phyloP scores from a whole-genome alignment of 2,888 invertebrate genomes.

The Sinotaia quadrata region DNA sequence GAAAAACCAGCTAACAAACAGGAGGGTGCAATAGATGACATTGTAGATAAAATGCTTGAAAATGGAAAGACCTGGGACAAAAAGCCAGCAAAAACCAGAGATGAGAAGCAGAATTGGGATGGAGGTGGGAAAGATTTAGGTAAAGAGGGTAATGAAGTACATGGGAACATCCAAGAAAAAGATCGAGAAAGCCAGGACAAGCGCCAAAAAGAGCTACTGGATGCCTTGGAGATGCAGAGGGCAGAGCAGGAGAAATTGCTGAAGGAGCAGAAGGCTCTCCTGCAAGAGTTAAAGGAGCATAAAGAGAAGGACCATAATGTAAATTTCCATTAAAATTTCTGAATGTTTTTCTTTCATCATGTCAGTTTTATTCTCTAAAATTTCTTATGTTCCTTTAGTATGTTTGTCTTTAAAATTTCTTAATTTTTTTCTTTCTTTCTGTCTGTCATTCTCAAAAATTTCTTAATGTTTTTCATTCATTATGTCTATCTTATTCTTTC shows the following conservation, averaged over 20 bases:
- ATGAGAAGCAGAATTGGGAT: slow-evolving; percentile 19
- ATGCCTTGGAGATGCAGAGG: slow-evolving; percentile 60
- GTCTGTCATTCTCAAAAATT: too few relatives aligned
- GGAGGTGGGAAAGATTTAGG: slow-evolving; percentile 6
- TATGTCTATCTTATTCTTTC: too few relatives aligned
- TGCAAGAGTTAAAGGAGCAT: slow-evolving; percentile 64
- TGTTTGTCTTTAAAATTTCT: not conserved
- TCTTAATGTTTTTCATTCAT: too few relatives aligned
- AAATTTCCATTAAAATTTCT: not conserved
- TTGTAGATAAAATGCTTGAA: too few relatives aligned
- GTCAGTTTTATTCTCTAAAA: too few relatives aligned
- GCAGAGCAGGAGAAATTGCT: slow-evolving; percentile 62
- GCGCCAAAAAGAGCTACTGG: slow-evolving; percentile 45
- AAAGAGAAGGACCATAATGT: slow-evolving; percentile 9
- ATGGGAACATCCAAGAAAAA: not conserved
- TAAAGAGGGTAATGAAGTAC: not conserved
- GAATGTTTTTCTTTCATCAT: too few relatives aligned
- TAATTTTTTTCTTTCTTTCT: not conserved
- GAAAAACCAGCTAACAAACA: slow-evolving; percentile 12
- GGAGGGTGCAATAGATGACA: not conserved
- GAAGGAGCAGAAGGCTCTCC: slow-evolving; percentile 64
- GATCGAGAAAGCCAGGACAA: not conserved
- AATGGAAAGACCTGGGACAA: too few relatives aligned
- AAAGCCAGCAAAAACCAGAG: too few relatives aligned
- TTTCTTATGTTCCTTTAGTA: not conserved